Evolutionary conservation across 2,888 invertebrate species (phyloP), one percentile per base, ranked within the genome.

Genomic region (Tenthredo livida): DNA sequence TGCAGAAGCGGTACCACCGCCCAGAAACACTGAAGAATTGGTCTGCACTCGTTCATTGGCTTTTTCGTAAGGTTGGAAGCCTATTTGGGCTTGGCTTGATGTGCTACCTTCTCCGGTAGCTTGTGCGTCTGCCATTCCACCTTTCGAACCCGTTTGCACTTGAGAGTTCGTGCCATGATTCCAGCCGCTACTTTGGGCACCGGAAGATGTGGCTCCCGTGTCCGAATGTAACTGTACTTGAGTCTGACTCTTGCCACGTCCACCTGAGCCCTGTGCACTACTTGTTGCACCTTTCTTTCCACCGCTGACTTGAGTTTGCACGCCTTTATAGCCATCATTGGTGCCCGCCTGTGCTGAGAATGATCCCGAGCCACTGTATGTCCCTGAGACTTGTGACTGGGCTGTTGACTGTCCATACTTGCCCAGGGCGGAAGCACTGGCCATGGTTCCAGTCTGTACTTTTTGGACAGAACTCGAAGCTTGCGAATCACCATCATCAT

Each of bases 11-110:
- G 96, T 95, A 9, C 97, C 97, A 50, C 97, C 96, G 0, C 97
- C 97, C 85, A 95, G 95, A 90, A 96, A 96, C 5, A 96, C 96
- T 85, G 93, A 93, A 78, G 94, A 93, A 87, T 95, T 94, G 65
- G 91, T 92, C 73, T 94, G 93, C 17, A 90, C 88, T 15, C 94
- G 94, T 78, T 94, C 89, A 5, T 89, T 89, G 9, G 85, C 87
- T 85, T 96, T 95, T 89, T 95, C 95, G 88, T 96, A 96, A 0
- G 97, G 97, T 83, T 96, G 96, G 90, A 98, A 97, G 0, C 97
- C 97, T 86, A 98, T 97, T 94, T 98, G 97, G 3, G 98, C 97
- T 94, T 98, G 97, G 50, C 97, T 97, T 0, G 97, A 97, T 0
- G 97, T 97, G 89, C 96, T 97, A 5, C 97, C 97, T 2, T 97